Evolutionary conservation across 2,888 invertebrate species (phyloP).

Genomic region (Catocala fraxini): DNA sequence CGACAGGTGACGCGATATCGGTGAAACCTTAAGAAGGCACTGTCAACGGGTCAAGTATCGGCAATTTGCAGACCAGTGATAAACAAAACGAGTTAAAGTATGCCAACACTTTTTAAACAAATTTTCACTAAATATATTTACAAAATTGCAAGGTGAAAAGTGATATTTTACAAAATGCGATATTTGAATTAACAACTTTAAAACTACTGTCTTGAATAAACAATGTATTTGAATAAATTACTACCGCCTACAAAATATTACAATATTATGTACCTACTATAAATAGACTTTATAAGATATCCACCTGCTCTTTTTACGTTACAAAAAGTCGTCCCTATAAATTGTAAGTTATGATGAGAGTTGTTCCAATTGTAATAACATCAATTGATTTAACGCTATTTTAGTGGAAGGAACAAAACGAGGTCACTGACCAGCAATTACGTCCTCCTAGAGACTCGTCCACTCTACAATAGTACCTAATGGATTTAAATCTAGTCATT

Average conservation of each 20-base stretch:
- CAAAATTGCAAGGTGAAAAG: no score
- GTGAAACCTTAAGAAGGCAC: conserved; percentile 61
- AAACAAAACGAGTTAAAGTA: conserved; percentile 41
- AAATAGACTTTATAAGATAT: conserved; percentile 26
- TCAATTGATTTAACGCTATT: conserved; percentile 87
- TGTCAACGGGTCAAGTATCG: conserved; percentile 56
- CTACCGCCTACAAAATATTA: not conserved
- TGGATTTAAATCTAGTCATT: conserved; percentile 47
- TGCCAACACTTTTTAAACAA: conserved; percentile 19
- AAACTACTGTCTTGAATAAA: not conserved
- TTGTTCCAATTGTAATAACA: conserved; percentile 85
- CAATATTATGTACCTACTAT: no score
- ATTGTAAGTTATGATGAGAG: conserved; percentile 74
- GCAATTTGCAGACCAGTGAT: conserved; percentile 35
- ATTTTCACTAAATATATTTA: conserved; percentile 1
- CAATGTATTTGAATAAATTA: not conserved
- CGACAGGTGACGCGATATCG: conserved; percentile 51
- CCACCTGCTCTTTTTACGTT: conserved; percentile 52
- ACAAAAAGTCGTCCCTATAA: conserved; percentile 59
- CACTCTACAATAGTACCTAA: conserved; percentile 68
- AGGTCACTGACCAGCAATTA: conserved; percentile 86
- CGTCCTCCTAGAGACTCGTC: conserved; percentile 75
- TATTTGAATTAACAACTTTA: not conserved
- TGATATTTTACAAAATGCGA: not conserved
- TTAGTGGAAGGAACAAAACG: conserved; percentile 84